A percentile compares a stretch with the other conserved stretches of the same genome.
These are phyloP conservation scores for Megaustenia siamemsis DNA, from an alignment of 2,888 invertebrate species.

Conservation along the genomic window DNA sequence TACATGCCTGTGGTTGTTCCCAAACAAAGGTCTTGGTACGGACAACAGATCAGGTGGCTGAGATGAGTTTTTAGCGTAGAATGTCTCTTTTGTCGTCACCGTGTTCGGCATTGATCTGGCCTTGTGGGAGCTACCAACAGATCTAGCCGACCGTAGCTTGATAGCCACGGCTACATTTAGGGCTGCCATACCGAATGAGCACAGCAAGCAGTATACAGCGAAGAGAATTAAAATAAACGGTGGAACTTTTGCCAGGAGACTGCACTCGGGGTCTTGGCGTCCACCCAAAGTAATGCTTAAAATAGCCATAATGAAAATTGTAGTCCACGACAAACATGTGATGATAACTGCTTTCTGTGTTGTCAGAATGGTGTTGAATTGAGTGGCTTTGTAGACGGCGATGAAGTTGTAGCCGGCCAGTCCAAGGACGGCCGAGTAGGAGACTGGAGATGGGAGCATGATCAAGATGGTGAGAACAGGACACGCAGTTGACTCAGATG, in stretches of 20 bases:
- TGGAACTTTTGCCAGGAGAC: neutral
- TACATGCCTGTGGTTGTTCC: neutral
- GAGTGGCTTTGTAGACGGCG: constrained; percentile 9
- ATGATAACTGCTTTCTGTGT: neutral
- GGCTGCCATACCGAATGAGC: constrained; percentile 5
- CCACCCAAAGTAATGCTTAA: neutral
- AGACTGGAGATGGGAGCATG: neutral
- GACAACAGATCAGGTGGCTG: neutral
- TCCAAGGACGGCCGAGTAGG: constrained; percentile 18
- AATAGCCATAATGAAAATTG: neutral
- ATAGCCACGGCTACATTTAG: constrained; percentile 23
- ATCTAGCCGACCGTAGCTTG: constrained; percentile 11
- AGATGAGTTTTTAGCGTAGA: neutral
- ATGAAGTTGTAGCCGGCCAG: constrained; percentile 29
- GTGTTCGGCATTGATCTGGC: neutral
- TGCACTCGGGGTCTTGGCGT: neutral
- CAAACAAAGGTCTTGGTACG: neutral
- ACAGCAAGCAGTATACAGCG: neutral
- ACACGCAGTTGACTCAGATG: neutral
- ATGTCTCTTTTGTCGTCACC: neutral
- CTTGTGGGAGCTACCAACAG: neutral
- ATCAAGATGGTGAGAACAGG: neutral
- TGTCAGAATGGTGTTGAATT: neutral
- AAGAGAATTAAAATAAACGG: neutral
- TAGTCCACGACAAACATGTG: neutral